Evolutionary conservation across 2,797 vertebrate genomes (phyloP), one percentile per base, ranked within the genome.

Genomic region (Pristis pectinata): DNA sequence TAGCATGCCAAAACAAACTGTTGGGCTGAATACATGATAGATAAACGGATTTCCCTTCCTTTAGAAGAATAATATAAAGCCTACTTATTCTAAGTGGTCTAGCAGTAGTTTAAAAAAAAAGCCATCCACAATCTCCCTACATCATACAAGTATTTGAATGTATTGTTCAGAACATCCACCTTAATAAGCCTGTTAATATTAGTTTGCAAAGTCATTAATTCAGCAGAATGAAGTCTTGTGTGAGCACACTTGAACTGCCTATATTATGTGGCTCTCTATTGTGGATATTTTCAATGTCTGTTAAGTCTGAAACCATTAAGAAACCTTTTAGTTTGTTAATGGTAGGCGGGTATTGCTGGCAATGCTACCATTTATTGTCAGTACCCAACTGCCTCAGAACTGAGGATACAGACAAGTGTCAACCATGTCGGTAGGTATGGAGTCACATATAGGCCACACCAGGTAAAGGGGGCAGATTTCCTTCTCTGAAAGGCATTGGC

Each of bases 101-200:
- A 56, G 34, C 17, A n/a, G 34, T 89, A 19, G 56, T n/a, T 89
- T 89, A n/a, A 37, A 49, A n/a, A 37, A 49, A 89, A 17, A 5
- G 59, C 85, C 11, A 89, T n/a, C n/a, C 56, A 3, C n/a, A 93
- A 72, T 30, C 37, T 44, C 37, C 10, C 64, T 30, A 30, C n/a
- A 72, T 72, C 44, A 10, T 72, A 19, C 0, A 22, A 93, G 67
- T 44, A 70, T 24, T 72, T 93, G 91, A 93, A 49, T 41, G 67
- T 91, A 27, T 49, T 93, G 91, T 49, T 44, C 37, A 72, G 5
- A 70, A 67, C n/a, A 67, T 72, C 22, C 41, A 70, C 37, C 64
- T 44, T 93, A 70, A 93, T 93, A 41, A 72, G 24, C 91, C 44
- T 93, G 91, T 37, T 93, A 93, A 49, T 72, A 93, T 93, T 53